Conservation (phyloP, 2,113 vertebrate species). For the Natator depressus region DNA sequence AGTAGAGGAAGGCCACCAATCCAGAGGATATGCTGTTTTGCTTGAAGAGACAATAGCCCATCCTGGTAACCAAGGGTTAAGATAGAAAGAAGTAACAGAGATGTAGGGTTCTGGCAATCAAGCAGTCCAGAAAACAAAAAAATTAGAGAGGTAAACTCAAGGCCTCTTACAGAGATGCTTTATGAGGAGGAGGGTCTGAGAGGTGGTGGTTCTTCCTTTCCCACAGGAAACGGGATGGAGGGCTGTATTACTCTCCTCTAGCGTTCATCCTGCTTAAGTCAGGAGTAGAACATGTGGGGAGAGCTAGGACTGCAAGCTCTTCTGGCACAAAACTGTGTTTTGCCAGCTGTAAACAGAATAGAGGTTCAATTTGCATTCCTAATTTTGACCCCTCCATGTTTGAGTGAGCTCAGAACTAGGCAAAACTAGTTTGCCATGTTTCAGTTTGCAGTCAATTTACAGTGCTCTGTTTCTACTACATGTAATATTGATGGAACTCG, state of each 20-base stretch:
- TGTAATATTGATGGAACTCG: background rate
- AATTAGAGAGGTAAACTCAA: background rate
- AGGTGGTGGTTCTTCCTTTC: background rate
- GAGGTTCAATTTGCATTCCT: accelerated
- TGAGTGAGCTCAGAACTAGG: background rate
- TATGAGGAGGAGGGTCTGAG: background rate
- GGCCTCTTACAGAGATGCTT: background rate
- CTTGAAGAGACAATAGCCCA: background rate
- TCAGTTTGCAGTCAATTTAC: background rate
- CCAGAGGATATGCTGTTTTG: accelerated
- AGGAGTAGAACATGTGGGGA: accelerated
- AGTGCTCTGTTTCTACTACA: background rate
- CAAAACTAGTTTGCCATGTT: background rate
- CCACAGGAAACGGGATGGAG: background rate
- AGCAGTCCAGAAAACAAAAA: background rate
- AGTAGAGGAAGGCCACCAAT: background rate
- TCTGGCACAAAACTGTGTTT: background rate
- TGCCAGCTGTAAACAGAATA: accelerated
- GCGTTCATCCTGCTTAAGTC: background rate
- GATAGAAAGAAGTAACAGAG: background rate
- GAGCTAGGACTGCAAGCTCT: background rate
- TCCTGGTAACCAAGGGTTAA: background rate
- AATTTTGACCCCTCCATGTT: background rate
- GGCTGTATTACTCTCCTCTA: background rate
- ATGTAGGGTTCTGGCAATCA: background rate